Evolutionary conservation across 1,140 invertebrate genomes (phyloP).

Genomic region (Ditylenchus dipsaci): DNA sequence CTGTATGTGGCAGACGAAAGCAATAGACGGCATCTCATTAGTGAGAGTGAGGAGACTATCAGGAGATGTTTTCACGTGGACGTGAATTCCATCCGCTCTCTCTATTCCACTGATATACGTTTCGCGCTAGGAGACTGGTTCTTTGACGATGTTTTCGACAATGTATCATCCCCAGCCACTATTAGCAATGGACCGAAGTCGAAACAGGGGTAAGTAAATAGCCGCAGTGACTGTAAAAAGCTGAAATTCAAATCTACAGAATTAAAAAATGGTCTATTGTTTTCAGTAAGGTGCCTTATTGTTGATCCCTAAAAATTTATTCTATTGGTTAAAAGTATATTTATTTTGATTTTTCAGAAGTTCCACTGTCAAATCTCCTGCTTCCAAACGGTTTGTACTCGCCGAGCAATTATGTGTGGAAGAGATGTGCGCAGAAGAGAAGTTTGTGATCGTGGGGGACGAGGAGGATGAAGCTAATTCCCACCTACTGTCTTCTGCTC

Average conservation of each 20-base stretch:
- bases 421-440: conserved; percentile 1
- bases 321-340: too few relatives aligned
- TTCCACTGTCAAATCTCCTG: neutral
- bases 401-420: neutral
- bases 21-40: neutral
- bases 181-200: too few relatives aligned
- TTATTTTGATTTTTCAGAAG: neutral
- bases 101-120: neutral
- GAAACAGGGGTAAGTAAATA: neutral
- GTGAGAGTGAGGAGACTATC: neutral
- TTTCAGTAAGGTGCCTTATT: too few relatives aligned
- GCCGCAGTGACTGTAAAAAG: neutral
- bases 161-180: neutral
- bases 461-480: neutral
- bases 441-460: neutral
- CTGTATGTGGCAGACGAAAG: neutral
- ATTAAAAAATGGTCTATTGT: too few relatives aligned
- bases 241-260: too few relatives aligned
- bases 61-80: neutral
- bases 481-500: too few relatives aligned
- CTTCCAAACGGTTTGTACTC: neutral
- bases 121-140: neutral
- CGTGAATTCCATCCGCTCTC: neutral
- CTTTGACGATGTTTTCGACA: neutral
- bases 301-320: too few relatives aligned